Conservation (phyloP, 2,113 vertebrate genomes). For the Furnarius figulus region DNA sequence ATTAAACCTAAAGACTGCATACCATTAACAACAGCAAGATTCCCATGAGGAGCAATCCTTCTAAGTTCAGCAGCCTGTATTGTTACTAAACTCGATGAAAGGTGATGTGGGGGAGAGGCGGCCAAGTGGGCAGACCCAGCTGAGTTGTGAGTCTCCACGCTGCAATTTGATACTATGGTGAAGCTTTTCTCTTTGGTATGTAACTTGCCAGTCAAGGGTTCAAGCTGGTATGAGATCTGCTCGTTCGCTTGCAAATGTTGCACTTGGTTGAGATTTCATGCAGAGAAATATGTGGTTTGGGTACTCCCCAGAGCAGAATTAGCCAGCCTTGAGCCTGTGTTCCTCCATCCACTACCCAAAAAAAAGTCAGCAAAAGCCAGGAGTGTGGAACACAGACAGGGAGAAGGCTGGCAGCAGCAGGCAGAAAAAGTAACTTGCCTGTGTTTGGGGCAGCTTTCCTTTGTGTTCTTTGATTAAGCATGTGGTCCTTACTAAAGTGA, state of each 20-base stretch:
- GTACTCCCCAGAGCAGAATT: background rate
- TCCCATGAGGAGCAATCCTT: background rate
- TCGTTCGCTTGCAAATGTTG: background rate
- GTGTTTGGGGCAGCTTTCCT: background rate
- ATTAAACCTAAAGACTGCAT: constrained; percentile 41
- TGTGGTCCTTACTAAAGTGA: background rate
- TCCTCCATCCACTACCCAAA: background rate
- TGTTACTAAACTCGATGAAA: background rate
- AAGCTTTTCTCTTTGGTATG: background rate
- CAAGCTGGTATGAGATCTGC: background rate
- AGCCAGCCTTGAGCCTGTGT: background rate
- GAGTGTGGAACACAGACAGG: background rate
- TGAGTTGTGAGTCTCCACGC: background rate
- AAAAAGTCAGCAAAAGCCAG: background rate
- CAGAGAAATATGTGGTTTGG: background rate
- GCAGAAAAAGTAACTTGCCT: background rate
- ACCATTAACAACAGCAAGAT: background rate
- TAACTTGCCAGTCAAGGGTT: background rate
- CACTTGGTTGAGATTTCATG: background rate
- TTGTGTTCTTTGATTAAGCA: background rate
- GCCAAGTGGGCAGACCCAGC: rapidly evolving
- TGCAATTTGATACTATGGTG: background rate
- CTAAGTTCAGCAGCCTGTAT: background rate
- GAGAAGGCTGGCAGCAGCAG: background rate
- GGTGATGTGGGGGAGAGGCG: background rate